Evolutionary conservation across 2,113 vertebrate genomes (phyloP).

Genomic region (Serilophus lunatus): DNA sequence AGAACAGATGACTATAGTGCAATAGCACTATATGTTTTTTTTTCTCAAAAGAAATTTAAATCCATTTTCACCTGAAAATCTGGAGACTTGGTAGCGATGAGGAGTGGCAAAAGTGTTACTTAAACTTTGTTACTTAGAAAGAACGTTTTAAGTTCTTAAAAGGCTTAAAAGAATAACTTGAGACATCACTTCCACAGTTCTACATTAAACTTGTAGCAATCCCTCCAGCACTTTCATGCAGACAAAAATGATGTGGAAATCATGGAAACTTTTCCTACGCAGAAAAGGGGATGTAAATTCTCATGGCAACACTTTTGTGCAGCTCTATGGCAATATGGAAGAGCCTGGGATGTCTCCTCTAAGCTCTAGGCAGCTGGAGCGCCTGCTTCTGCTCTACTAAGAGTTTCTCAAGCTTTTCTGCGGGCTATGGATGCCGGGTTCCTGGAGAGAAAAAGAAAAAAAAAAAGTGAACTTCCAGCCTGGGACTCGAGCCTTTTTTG

Average conservation of each 20-base stretch:
- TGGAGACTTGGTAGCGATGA: neutral
- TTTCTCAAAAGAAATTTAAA: neutral
- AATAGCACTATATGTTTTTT: rapidly evolving
- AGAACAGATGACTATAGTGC: neutral
- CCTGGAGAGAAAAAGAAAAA: neutral
- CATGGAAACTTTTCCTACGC: neutral
- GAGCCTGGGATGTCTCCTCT: neutral
- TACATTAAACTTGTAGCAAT: rapidly evolving
- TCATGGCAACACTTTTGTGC: rapidly evolving
- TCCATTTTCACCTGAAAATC: neutral
- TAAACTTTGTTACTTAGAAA: too few species aligned
- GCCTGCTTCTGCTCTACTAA: neutral
- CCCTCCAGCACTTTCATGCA: neutral
- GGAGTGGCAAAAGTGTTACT: neutral
- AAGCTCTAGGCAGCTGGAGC: neutral
- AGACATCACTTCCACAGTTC: rapidly evolving
- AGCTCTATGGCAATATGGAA: neutral
- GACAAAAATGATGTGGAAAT: neutral
- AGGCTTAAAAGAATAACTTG: neutral
- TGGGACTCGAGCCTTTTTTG: neutral
- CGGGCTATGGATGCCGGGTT: neutral
- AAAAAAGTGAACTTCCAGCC: neutral
- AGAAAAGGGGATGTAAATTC: neutral
- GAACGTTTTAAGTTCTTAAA: too few species aligned
- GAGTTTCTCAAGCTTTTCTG: neutral